These are phyloP conservation scores for Sinonovacula constricta DNA, from an alignment of 1,140 invertebrate species.

Conservation along the genomic window DNA sequence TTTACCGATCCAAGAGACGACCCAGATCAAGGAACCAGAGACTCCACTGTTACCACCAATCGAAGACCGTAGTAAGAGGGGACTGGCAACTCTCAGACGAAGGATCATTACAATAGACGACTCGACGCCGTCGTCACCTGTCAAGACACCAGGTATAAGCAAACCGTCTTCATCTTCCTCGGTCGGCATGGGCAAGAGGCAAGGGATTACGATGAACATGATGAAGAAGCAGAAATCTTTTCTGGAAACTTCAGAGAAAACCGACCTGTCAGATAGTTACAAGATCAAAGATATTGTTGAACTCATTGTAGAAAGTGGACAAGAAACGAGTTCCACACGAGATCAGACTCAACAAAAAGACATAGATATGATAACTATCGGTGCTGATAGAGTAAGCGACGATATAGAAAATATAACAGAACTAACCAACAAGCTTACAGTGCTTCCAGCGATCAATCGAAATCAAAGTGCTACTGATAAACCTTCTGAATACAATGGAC, in stretches of 20 bases:
- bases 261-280: background rate
- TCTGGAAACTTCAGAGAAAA: slow-evolving; percentile 6
- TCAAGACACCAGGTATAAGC: slow-evolving; percentile 15
- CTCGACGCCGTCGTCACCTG: slow-evolving; percentile 26
- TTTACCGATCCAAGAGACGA: background rate
- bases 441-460: slow-evolving; percentile 6
- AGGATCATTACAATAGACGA: slow-evolving; percentile 29
- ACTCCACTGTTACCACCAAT: background rate
- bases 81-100: slow-evolving; percentile 28
- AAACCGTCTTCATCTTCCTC: slow-evolving; percentile 11
- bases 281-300: slow-evolving; percentile 2
- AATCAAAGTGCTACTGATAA: background rate
- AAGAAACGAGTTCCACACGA: background rate
- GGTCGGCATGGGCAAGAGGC: background rate
- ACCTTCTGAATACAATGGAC: too few species aligned
- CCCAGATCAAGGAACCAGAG: background rate
- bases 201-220: slow-evolving; percentile 40
- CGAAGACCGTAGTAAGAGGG: slow-evolving; percentile 9
- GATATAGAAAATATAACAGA: background rate
- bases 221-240: slow-evolving; percentile 47
- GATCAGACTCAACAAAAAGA: background rate
- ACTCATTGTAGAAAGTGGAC: background rate
- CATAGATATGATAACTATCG: background rate
- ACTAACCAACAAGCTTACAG: background rate
- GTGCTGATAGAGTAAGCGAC: background rate